Percentiles rank a stretch among this genome's conserved stretches.
phyloP scores from a whole-genome alignment of 23 tunicate genomes.

The Diplosoma virens region DNA sequence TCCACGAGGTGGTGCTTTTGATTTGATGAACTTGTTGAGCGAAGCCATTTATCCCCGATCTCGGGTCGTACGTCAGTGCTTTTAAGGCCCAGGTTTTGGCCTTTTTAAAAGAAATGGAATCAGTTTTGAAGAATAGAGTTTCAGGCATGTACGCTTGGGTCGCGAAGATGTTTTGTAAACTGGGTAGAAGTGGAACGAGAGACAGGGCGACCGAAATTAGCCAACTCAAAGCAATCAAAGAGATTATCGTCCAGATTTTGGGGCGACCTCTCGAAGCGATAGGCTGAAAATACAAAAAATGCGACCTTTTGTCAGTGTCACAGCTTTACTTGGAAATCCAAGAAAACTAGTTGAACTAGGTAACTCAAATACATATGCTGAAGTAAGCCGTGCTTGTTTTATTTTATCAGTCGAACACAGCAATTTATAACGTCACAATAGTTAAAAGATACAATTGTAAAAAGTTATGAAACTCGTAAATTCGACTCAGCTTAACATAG shows the following conservation, averaged over 20 bases:
- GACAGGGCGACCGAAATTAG: conserved; percentile 20
- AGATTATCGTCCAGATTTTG: not conserved
- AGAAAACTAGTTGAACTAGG: no score
- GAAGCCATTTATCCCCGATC: no score
- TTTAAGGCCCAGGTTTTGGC: conserved; percentile 1
- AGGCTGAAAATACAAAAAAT: no score
- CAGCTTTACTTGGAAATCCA: no score
- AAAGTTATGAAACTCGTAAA: no score
- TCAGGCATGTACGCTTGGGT: not conserved
- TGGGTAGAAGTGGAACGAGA: conserved; percentile 7
- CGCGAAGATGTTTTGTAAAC: not conserved
- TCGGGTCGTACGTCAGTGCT: not conserved
- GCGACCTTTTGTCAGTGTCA: no score
- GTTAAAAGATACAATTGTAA: no score
- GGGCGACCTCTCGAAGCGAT: not conserved
- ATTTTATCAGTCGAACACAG: no score
- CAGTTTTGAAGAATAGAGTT: conserved; percentile 23
- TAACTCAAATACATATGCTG: no score
- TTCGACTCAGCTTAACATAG: no score
- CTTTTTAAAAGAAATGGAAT: not conserved
- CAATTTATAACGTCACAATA: no score
- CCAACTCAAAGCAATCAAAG: conserved; percentile 16
- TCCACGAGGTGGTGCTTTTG: not conserved
- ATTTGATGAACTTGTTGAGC: not conserved
- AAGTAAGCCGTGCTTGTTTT: no score